phyloP scores from a whole-genome alignment of 2,113 vertebrate genomes.

The Fregetta grallaria region DNA sequence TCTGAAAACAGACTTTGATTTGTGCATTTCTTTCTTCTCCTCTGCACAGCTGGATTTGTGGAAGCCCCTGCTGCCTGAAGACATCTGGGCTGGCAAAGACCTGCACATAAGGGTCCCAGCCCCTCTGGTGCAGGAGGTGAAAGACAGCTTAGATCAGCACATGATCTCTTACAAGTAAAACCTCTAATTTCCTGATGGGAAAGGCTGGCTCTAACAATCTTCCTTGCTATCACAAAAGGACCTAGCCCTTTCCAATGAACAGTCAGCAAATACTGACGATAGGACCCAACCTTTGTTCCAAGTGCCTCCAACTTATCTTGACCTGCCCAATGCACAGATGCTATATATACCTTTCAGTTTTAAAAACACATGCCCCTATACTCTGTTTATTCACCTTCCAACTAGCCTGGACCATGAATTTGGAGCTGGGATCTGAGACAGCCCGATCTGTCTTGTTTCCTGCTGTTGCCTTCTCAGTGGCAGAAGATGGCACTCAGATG shows the following conservation, averaged over 20 bases:
- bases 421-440: not conserved
- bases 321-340: not conserved
- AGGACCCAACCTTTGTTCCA: not conserved
- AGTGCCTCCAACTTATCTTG: not conserved
- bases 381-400: not conserved
- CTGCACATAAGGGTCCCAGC: constrained; percentile 10
- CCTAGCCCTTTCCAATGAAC: not conserved
- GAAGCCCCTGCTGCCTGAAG: constrained; percentile 22
- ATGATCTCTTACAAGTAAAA: not conserved
- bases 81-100: not conserved
- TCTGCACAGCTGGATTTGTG: constrained; percentile 42
- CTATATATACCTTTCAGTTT: not conserved
- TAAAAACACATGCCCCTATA: not conserved
- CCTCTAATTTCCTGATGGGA: not conserved
- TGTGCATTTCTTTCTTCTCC: not conserved
- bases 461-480: not conserved
- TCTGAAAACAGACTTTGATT: not conserved
- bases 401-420: not conserved
- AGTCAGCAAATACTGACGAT: not conserved
- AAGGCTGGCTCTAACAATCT: not conserved
- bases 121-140: constrained; percentile 4
- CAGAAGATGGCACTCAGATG: not conserved
- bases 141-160: constrained; percentile 4
- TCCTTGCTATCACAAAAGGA: not conserved
- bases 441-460: not conserved